Evolutionary conservation across 1,140 invertebrate species (phyloP), one percentile per base, ranked within the genome.

Genomic region (Apis florea): DNA sequence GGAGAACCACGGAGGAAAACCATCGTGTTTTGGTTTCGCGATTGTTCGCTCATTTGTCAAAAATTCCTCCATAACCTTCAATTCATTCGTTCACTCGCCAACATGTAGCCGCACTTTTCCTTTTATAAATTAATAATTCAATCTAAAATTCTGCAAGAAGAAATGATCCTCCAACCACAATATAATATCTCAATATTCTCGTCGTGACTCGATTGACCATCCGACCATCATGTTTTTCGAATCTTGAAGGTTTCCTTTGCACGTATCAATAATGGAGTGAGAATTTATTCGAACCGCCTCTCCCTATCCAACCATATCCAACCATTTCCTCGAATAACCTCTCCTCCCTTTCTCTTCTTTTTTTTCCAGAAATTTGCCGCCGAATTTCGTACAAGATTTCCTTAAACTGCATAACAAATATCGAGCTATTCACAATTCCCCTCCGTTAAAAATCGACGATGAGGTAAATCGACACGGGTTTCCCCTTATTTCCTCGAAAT

Each of bases 381-480:
- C 9, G 51, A 67, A 68, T 75, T 95, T 95, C 82, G 86, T 88
- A 19, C 79, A 92, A 21, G 93, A 95, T 67, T 95, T 95, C 90
- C 91, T 97, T 79, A 91, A 94, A 79, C 92, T 94, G 17, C 96
- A 97, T 86, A 97, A 97, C 90, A 90, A 94, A 61, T 96, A 96
- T 86, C 91, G 96, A 58, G 85, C 90, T 19, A 93, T 93, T 73
- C 96, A 97, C 89, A 94, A 94, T 49, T 95, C 95, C 0, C 93
- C 94, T 5, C 93, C 94, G 10, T 87, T 97, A 71, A 92, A 94
- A 91, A 83, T 97, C 59, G 93, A 95, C 84, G 89, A 95, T 91
- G 92, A 96, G 92, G 96, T 97, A n/a, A n/a, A 85, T 26, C n/a
- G n/a, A 51, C 59, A 26, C 21, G 6, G 10, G 2, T 78, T 51